A percentile compares a stretch with the other conserved stretches of the same genome.
Evolutionary conservation across 2,888 invertebrate species (phyloP).

Genomic region (Orthosia incerta): DNA sequence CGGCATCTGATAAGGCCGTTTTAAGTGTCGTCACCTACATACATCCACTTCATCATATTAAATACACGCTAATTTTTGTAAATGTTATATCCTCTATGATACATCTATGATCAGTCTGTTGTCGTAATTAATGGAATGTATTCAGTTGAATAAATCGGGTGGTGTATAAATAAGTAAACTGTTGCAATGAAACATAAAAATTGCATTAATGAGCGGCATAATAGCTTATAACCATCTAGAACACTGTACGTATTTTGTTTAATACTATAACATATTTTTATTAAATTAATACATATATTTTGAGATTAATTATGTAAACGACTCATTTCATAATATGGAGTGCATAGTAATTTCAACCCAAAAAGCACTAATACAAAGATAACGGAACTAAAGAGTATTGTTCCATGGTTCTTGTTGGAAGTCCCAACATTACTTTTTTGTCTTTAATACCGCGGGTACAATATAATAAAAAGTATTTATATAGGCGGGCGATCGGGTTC

Average conservation of each 20-base stretch:
- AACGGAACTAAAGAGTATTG: slow-evolving; percentile 4
- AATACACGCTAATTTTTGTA: slow-evolving; percentile 65
- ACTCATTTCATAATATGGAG: slow-evolving; percentile 26
- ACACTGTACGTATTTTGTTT: slow-evolving; percentile 21
- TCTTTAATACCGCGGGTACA: slow-evolving; percentile 4
- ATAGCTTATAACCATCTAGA: slow-evolving; percentile 24
- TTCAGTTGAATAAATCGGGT: slow-evolving; percentile 57
- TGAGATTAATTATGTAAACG: slow-evolving; percentile 11
- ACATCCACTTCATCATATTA: slow-evolving; percentile 58
- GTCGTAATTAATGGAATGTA: slow-evolving; percentile 81
- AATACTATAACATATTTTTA: slow-evolving; percentile 5
- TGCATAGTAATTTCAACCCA: slow-evolving; percentile 9
- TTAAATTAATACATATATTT: slow-evolving; percentile 11
- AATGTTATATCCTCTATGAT: slow-evolving; percentile 70
- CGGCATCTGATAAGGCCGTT: slow-evolving; percentile 59
- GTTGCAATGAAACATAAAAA: slow-evolving; percentile 38
- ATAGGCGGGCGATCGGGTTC: slow-evolving; percentile 16
- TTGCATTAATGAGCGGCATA: slow-evolving; percentile 30
- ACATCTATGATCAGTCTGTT: slow-evolving; percentile 82
- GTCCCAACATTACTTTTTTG: slow-evolving; percentile 2
- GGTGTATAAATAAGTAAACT: slow-evolving; percentile 32
- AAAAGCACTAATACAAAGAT: slow-evolving; percentile 23
- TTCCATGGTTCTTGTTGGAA: background rate
- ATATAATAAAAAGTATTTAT: slow-evolving; percentile 10
- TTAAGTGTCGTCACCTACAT: slow-evolving; percentile 56